Evolutionary conservation across 2,888 invertebrate genomes (phyloP).

Genomic region (Lithophane leautieri): DNA sequence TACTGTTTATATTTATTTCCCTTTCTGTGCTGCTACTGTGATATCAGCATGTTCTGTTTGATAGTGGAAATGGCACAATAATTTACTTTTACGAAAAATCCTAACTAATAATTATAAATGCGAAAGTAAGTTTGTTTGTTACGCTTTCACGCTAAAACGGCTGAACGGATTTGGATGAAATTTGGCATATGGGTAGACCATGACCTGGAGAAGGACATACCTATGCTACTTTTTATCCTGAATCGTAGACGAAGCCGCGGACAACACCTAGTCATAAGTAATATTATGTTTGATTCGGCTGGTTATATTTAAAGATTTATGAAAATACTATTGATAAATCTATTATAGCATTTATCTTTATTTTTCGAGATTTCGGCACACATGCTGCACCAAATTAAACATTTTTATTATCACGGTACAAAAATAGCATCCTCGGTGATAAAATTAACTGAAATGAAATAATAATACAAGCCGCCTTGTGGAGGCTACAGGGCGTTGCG

Average conservation of each 20-base stretch:
- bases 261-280: no score
- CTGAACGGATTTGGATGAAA: no score
- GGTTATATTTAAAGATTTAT: neutral
- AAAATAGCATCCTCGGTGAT: conserved; percentile 32
- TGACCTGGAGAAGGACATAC: no score
- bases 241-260: no score
- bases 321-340: neutral
- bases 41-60: conserved; percentile 39
- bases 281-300: neutral
- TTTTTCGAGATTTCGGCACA: neutral
- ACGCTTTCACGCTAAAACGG: no score
- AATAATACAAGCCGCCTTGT: neutral
- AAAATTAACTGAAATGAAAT: conserved; percentile 12
- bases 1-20: conserved; percentile 32
- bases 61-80: conserved; percentile 49
- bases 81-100: conserved; percentile 27
- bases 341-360: no score
- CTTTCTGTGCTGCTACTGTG: conserved; percentile 22
- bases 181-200: no score
- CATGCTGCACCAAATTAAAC: neutral
- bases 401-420: neutral
- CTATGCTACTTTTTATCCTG: no score
- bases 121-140: no score
- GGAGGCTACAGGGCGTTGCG: neutral
- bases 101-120: no score